phyloP scores from a whole-genome alignment of 53 echinoderm and acorn worm species.

The Henricia sp. region DNA sequence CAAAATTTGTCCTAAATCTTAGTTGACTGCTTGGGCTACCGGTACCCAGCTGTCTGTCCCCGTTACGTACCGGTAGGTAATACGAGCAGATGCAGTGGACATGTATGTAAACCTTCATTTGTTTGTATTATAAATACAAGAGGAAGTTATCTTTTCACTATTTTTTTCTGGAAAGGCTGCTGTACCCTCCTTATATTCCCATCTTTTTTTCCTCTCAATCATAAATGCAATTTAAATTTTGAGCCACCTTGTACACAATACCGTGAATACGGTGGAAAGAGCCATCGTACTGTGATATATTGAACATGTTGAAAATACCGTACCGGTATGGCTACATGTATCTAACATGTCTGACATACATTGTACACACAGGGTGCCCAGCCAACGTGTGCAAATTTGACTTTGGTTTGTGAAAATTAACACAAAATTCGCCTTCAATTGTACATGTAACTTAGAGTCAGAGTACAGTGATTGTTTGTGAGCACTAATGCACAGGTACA shows the following conservation, averaged over 20 bases:
- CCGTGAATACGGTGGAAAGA: neutral
- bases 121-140: neutral
- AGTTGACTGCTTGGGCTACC: neutral
- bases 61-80: conserved; percentile 25
- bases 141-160: conserved; percentile 14
- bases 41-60: conserved; percentile 16
- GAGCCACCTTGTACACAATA: neutral
- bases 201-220: neutral
- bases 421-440: no score
- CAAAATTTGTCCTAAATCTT: neutral
- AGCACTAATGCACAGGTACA: no score
- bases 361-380: no score
- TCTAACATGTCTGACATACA: no score
- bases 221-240: neutral
- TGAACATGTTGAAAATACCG: no score
- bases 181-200: neutral
- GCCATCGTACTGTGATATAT: no score
- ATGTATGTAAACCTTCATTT: neutral
- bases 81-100: neutral
- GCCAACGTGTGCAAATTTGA: no score
- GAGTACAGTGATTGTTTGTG: no score
- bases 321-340: no score
- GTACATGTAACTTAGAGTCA: no score
- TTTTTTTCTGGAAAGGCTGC: neutral
- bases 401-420: no score